Percentiles rank a stretch among this genome's conserved stretches.
Evolutionary conservation across 2,113 vertebrate species (phyloP).

Genomic region (Tor tambroides): DNA sequence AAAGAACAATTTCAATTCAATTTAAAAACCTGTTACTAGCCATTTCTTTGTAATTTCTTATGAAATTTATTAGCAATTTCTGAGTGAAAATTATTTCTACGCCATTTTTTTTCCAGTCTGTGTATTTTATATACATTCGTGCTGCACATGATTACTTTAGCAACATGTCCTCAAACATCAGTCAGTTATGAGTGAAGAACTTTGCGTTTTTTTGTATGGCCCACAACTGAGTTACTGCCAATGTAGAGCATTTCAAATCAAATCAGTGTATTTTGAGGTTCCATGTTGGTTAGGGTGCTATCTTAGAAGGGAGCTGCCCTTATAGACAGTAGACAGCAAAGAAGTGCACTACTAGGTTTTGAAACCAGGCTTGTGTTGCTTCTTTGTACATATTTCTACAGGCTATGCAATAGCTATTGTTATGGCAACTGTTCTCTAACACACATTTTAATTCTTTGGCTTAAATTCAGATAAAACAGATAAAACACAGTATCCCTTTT

Average conservation of each 20-base stretch:
- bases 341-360: neutral
- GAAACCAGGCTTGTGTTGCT: neutral
- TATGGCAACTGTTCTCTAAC: constrained; percentile 26
- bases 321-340: neutral
- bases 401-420: neutral
- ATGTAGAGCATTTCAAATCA: neutral
- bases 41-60: too few relatives aligned
- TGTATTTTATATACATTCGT: too few relatives aligned
- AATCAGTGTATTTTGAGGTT: neutral
- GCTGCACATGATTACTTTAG: neutral
- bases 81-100: too few relatives aligned
- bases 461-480: constrained; percentile 12
- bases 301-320: neutral
- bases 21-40: too few relatives aligned
- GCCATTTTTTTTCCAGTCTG: too few relatives aligned
- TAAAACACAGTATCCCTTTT: neutral
- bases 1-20: too few relatives aligned
- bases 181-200: neutral
- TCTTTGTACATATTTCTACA: neutral
- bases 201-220: too few relatives aligned
- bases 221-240: neutral
- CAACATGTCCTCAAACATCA: neutral
- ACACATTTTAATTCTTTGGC: neutral
- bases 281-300: neutral
- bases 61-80: too few relatives aligned